phyloP scores from a whole-genome alignment of 2,113 vertebrate genomes.

The Salvator merianae region DNA sequence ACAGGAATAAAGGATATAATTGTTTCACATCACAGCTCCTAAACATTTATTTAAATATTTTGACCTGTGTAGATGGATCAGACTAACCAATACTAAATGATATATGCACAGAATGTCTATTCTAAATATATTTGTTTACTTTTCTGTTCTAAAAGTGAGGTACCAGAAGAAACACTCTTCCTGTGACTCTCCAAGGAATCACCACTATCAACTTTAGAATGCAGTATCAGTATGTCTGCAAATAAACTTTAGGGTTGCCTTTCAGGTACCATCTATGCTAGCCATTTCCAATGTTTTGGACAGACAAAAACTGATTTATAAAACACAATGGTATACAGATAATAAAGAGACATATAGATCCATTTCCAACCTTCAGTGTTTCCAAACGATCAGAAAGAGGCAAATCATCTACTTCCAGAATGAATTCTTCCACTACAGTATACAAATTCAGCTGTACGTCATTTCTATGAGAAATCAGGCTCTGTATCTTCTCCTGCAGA shows the following conservation, averaged over 20 bases:
- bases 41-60: neutral
- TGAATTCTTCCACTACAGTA: constrained; percentile 64
- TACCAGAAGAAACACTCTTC: neutral
- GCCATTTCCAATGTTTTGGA: neutral
- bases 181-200: neutral
- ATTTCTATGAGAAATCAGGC: constrained; percentile 72
- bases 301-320: no score
- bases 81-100: neutral
- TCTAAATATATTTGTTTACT: neutral
- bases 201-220: neutral
- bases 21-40: neutral
- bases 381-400: constrained; percentile 67
- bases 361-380: constrained; percentile 66
- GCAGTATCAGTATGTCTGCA: neutral
- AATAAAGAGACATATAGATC: neutral
- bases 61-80: neutral
- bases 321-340: neutral
- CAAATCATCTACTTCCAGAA: constrained; percentile 72
- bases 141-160: neutral
- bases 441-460: constrained; percentile 66
- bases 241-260: neutral
- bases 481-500: constrained; percentile 61
- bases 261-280: neutral
- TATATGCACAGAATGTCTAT: neutral
- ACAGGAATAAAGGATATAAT: neutral